These are phyloP conservation scores for Novumbra hubbsi DNA, from an alignment of 2,797 vertebrate species.

Conservation along the genomic window DNA sequence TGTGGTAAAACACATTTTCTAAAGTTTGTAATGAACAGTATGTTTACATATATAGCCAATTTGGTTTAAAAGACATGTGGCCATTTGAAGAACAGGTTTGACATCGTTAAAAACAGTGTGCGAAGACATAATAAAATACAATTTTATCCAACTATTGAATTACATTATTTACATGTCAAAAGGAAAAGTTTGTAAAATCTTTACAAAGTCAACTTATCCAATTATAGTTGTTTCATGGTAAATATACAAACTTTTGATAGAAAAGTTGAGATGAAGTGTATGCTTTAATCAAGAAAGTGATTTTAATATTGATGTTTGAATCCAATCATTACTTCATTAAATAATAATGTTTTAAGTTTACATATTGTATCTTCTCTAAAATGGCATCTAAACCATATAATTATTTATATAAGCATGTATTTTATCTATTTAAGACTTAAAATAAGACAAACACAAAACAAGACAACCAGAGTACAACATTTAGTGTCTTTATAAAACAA, in stretches of 20 bases:
- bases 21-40: conserved; percentile 44
- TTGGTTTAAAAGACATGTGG: conserved; percentile 26
- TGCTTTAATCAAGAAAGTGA: background rate
- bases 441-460: background rate
- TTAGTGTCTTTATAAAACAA: conserved; percentile 85
- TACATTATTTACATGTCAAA: conserved; percentile 16
- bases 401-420: no score
- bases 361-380: background rate
- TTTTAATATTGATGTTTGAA: background rate
- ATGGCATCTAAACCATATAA: background rate
- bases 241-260: no score
- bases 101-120: conserved; percentile 42
- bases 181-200: background rate
- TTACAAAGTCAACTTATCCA: background rate
- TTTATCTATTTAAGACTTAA: no score
- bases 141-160: conserved; percentile 26
- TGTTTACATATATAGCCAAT: conserved; percentile 21
- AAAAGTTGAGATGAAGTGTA: background rate
- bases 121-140: conserved; percentile 32
- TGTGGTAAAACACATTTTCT: conserved; percentile 28
- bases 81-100: background rate
- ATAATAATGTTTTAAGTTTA: background rate
- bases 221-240: no score
- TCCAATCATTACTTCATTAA: background rate
- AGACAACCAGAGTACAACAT: conserved; percentile 62